Evolutionary conservation across 1,140 invertebrate genomes (phyloP).

Genomic region (Xylocopa sonorina): DNA sequence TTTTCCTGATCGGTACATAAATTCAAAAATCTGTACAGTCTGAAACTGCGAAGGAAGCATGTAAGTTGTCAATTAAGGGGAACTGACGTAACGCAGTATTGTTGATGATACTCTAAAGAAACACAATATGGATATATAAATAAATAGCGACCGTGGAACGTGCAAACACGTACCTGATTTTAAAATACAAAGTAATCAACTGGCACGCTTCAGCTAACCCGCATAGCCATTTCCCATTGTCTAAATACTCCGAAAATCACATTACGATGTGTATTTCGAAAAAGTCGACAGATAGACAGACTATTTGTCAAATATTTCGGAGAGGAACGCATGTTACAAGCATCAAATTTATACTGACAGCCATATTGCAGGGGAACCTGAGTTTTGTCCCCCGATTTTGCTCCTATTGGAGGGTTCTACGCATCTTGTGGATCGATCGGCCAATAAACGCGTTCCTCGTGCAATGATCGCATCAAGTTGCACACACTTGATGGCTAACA

Average conservation of each 20-base stretch:
- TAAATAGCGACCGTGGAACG: conserved; percentile 6
- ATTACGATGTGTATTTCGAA: conserved; percentile 67
- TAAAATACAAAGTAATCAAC: conserved; percentile 28
- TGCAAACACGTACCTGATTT: conserved; percentile 58
- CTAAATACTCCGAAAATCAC: conserved; percentile 69
- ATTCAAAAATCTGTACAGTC: not conserved
- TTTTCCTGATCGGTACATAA: not conserved
- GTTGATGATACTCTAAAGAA: not conserved
- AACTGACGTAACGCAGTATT: not conserved
- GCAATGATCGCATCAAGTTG: conserved; percentile 16
- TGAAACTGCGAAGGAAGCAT: not conserved
- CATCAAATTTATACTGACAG: conserved; percentile 95
- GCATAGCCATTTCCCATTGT: conserved; percentile 77
- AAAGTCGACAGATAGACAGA: conserved; percentile 67
- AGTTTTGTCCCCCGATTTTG: conserved; percentile 87
- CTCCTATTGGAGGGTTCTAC: conserved; percentile 83
- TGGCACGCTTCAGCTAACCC: conserved; percentile 75
- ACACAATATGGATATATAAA: conserved; percentile 52
- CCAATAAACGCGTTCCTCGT: conserved; percentile 61
- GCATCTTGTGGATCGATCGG: conserved; percentile 14
- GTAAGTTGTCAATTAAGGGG: not conserved
- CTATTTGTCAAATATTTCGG: conserved; percentile 82
- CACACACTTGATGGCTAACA: not conserved
- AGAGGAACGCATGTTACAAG: conserved; percentile 90
- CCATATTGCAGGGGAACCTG: conserved; percentile 90